A percentile compares a stretch with the other conserved stretches of the same genome.
Conservation (phyloP, 2,113 vertebrate species). For the Paradisaea rubra region DNA sequence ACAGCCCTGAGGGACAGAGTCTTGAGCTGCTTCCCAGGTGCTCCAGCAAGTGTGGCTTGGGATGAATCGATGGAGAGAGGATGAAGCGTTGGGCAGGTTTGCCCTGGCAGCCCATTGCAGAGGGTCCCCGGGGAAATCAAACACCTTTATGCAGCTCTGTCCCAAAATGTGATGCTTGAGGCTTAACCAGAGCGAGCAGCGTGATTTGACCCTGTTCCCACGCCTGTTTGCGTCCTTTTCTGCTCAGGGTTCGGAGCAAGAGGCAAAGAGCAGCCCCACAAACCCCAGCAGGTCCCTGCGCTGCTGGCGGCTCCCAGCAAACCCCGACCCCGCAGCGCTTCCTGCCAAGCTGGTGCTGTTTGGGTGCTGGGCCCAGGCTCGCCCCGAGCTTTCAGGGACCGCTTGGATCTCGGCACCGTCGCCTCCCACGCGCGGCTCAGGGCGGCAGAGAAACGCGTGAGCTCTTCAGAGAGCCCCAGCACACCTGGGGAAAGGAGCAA, state of each 20-base stretch:
- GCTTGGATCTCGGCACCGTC: accelerated
- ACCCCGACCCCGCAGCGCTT: accelerated
- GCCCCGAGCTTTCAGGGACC: background rate
- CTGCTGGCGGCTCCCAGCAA: accelerated
- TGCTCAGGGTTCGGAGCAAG: accelerated
- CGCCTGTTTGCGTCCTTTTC: background rate
- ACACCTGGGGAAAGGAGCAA: background rate
- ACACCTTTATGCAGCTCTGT: background rate
- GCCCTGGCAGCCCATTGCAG: background rate
- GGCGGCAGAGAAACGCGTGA: accelerated
- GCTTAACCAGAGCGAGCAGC: background rate
- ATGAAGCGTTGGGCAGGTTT: background rate
- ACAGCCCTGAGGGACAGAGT: background rate
- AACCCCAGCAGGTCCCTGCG: background rate
- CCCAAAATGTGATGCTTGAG: background rate
- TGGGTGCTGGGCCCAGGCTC: accelerated
- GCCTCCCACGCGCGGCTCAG: accelerated
- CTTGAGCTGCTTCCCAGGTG: background rate
- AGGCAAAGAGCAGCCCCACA: background rate
- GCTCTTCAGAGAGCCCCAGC: background rate
- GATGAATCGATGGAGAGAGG: background rate
- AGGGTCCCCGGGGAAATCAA: background rate
- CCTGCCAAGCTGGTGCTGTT: background rate
- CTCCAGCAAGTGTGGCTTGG: accelerated
- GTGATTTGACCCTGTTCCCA: accelerated